Evolutionary conservation across 2,113 vertebrate genomes (phyloP), one percentile per base, ranked within the genome.

Genomic region (Glaucomys volans): DNA sequence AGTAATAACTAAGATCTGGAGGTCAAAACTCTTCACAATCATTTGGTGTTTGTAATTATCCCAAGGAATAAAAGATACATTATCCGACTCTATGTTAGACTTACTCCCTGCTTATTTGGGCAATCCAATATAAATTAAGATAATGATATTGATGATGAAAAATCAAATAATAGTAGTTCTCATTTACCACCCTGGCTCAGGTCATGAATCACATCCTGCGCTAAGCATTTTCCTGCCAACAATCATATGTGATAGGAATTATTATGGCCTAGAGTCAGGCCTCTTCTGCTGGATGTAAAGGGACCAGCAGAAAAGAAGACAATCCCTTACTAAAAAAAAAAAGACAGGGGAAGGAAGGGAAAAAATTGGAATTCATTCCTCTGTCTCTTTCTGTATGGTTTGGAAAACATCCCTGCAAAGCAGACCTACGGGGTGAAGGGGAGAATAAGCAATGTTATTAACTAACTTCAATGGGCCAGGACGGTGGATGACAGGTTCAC

Each of bases 31-130:
- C 88, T 69, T 91, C 47, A 28, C 50, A 81, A n/a, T 69, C 82
- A 69, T 76, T 84, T 88, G 54, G 40, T 62, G 69, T 90, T 93
- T 94, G n/a, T 82, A 95, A 94, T 86, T 84, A 93, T 85, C 81
- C 94, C 59, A 69, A 28, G 64, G 52, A 91, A 94, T 67, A 77
- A 80, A 90, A 64, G 54, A 74, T 37, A 52, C 11, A 83, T 69
- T 69, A 86, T 40, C 52, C 40, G 67, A 35, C 42, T 85, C 20
- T 59, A 81, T 67, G 67, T 94, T 59, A 59, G 5, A 71, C 50
- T 59, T 79, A 10, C 20, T 88, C 52, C 91, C 59, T 93, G 62
- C 28, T 69, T 69, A 74, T 76, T 71, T 71, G 50, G 44, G 76
- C 9, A 82, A 37, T 37, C 67, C 52, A 88, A 52, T 22, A 24